Base-by-base conservation (phyloP, 2,888 invertebrate species). In the Parapristionchus giblindavisi region DNA sequence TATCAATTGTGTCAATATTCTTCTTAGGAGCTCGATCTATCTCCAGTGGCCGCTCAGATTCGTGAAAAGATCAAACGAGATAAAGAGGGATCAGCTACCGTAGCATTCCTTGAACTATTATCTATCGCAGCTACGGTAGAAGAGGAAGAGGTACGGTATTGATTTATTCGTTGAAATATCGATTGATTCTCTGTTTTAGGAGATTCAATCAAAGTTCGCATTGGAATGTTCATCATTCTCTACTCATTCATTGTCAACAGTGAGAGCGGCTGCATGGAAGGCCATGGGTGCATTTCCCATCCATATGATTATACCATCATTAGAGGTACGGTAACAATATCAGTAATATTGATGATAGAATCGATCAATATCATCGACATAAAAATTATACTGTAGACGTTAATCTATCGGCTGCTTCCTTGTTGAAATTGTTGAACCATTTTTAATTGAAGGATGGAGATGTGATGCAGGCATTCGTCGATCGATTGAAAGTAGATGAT, bases 21-120 rank as follows among this genome's bases (percentile, higher is more conserved):
- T 56, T 56, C 14, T 56, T 36, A 70, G 68, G 68, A 70, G 38
- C 36, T 70, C 14, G 54, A 70, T 32, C 27, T 70, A 17, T 21
- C 68, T 34, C 40, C 68, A 6, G 68, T 70, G 38, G 68, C 68
- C 24, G 36, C 40, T 24, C 68, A 70, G 24, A 24, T 70, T 2
- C 34, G 68, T 54, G 54, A 70, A 27, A 70, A 70, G 54, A 43
- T 38, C 3, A 70, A 70, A 38, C 24, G n/a, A 36, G 54, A 38
- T 14, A 17, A 36, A 24, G 52, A 70, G 29, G 34, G 34, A 32
- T 32, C 32, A 48, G 54, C 68, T 21, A n/a, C n/a, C 1, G 34
- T 38, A 21, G 68, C 68, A 38, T 70, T 54, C 38, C 27, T 54
- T 5, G 11, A 8, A 29, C 51, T 70, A 24, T 17, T 70, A 21